Conservation (phyloP, 2,797 vertebrate species). For the Sebastes nivosus region DNA sequence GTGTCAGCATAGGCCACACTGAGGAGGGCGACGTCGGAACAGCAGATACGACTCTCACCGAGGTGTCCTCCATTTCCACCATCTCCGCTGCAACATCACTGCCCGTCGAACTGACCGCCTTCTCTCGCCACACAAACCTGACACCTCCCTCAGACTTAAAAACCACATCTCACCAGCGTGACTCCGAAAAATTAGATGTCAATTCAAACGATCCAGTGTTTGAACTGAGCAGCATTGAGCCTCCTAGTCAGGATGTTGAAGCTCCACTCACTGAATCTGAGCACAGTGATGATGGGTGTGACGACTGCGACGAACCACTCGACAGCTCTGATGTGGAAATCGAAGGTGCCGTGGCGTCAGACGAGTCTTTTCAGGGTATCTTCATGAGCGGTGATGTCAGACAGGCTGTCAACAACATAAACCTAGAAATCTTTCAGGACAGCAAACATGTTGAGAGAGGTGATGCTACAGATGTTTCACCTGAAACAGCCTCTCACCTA, state of each 20-base stretch:
- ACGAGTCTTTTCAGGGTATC: not conserved
- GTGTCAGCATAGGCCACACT: not conserved
- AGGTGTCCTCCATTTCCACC: constrained; percentile 27
- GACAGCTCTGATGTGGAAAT: not conserved
- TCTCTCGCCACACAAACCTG: not conserved
- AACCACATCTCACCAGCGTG: not conserved
- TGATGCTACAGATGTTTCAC: not conserved
- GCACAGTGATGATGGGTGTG: not conserved
- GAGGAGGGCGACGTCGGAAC: not conserved
- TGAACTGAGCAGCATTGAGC: not conserved
- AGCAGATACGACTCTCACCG: not conserved
- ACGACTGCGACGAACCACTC: not conserved
- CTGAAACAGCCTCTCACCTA: not conserved
- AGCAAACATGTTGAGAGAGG: not conserved
- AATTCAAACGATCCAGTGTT: not conserved
- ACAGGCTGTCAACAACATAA: not conserved
- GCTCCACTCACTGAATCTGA: not conserved
- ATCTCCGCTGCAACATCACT: not conserved
- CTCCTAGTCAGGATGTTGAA: not conserved
- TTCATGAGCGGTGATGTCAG: not conserved
- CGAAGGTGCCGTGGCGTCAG: not conserved
- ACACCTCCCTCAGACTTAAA: not conserved
- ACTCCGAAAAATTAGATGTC: constrained; percentile 11
- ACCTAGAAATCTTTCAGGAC: not conserved
- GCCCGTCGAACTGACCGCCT: not conserved